Evolutionary conservation across 2,888 invertebrate species (phyloP), one percentile per base, ranked within the genome.

Genomic region (Anthophora plumipes): DNA sequence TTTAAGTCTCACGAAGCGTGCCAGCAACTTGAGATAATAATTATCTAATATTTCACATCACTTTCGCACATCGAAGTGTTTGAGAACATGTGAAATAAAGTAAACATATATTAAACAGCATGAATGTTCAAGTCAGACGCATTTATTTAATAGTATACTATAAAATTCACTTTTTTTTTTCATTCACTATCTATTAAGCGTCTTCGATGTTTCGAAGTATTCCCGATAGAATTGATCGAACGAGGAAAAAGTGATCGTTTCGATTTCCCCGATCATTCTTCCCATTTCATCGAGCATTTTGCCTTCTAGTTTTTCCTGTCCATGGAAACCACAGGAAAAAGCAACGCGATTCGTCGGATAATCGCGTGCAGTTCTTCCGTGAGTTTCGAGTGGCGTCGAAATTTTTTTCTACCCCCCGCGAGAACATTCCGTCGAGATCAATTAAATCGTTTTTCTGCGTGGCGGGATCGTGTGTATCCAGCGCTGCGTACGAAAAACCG

Each of bases 351-450:
- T 14, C 22, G 9, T 6, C 14, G 17, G 22, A 57, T n/a, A 31
- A 41, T 9, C 22, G 52, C 20, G 46, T 39, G 43, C 11, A 25
- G 52, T 48, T 43, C 12, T 22, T 60, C 46, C 5, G 14, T 17
- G 60, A 52, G n/a, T 75, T 78, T 84, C 52, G 20, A 72, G 59
- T 31, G 61, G 17, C 55, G 64, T 25, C n/a, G 39, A 31, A 31
- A 31, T 31, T 31, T 31, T 41, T 25, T 67, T 3, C 39, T 43
- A 39, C 48, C n/a, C 22, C 39, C 8, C 14, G 9, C 48, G 17
- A 54, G 83, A 87, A 82, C 85, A 80, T 83, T 74, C n/a, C 61
- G 75, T 57, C 75, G 43, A 17, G 77, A 68, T 80, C 63, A 52
- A 80, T 85, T 83, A 68, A 79, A 84, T 78, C 75, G 66, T 37